phyloP scores from a whole-genome alignment of 2,113 vertebrate genomes.

The Ammodytes marinus region DNA sequence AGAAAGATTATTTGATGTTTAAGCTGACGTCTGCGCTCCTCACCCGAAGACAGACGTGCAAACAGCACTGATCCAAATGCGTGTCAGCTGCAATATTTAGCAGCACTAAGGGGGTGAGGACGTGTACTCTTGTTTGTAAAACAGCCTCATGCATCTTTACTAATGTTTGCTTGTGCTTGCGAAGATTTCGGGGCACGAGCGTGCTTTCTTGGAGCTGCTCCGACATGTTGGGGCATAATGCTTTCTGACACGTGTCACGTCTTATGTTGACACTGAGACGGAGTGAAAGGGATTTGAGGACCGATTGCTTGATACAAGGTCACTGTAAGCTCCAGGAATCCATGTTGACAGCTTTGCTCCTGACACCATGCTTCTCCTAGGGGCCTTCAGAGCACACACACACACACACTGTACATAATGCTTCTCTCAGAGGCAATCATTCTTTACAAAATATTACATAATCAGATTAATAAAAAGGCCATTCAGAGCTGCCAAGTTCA shows the following conservation, averaged over 20 bases:
- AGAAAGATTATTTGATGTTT: slow-evolving; percentile 41
- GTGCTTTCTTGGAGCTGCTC: slow-evolving; percentile 23
- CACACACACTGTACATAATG: slow-evolving; percentile 14
- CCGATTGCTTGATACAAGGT: slow-evolving; percentile 55
- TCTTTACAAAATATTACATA: not conserved
- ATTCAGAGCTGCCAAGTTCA: not conserved
- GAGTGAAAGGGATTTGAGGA: slow-evolving; percentile 41
- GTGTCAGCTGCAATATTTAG: slow-evolving; percentile 48
- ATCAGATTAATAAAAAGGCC: not conserved
- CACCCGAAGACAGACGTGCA: slow-evolving; percentile 14
- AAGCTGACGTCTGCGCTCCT: slow-evolving; percentile 4
- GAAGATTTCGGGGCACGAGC: slow-evolving; percentile 7
- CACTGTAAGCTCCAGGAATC: slow-evolving; percentile 51
- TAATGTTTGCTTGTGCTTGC: slow-evolving; percentile 16
- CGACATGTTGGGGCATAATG: slow-evolving; percentile 30
- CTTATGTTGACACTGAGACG: slow-evolving; percentile 41
- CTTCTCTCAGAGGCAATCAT: not conserved
- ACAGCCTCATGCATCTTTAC: slow-evolving; percentile 12
- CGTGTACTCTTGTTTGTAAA: slow-evolving; percentile 35
- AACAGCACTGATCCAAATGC: slow-evolving; percentile 27
- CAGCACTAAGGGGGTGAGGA: slow-evolving; percentile 23
- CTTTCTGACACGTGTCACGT: slow-evolving; percentile 59
- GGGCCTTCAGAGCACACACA: slow-evolving; percentile 9
- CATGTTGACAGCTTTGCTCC: slow-evolving; percentile 45
- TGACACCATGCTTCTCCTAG: slow-evolving; percentile 36